phyloP scores from a whole-genome alignment of 2,113 vertebrate species.

The Vimba vimba region DNA sequence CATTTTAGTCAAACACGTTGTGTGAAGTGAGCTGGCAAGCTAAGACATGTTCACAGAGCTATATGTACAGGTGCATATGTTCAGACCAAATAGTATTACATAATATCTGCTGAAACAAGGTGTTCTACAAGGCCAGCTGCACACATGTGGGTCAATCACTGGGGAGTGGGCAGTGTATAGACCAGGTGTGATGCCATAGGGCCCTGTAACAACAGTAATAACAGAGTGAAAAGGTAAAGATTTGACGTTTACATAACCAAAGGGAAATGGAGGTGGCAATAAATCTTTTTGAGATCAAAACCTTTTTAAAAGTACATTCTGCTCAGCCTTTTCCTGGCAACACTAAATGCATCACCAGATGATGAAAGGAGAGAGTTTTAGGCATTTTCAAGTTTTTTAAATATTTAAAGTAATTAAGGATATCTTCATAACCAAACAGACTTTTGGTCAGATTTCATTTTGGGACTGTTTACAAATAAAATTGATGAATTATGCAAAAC shows the following conservation, averaged over 20 bases:
- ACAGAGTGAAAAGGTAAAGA: not conserved
- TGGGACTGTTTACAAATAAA: not conserved
- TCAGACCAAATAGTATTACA: constrained; percentile 11
- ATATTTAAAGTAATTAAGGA: not conserved
- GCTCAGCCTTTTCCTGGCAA: not conserved
- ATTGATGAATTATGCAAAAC: not conserved
- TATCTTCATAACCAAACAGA: not conserved
- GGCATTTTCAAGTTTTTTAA: not conserved
- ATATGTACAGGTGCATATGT: constrained; percentile 19
- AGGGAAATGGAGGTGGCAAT: not conserved
- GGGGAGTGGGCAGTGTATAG: not conserved
- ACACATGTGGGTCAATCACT: constrained; percentile 2
- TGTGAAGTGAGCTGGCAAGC: not conserved
- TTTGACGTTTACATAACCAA: not conserved
- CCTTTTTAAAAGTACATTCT: not conserved
- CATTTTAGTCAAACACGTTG: not conserved
- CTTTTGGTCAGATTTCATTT: not conserved
- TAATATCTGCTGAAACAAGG: not conserved
- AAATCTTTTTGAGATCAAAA: not conserved
- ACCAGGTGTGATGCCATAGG: constrained; percentile 22
- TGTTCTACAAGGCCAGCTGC: constrained; percentile 10
- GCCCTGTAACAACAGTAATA: not conserved
- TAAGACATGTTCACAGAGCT: not conserved
- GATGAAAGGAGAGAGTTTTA: not conserved
- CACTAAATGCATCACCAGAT: not conserved